A percentile compares a stretch with the other conserved stretches of the same genome.
These are phyloP conservation scores for Amphiura filiformis DNA, from an alignment of 35 echinoderm and acorn worm genomes.

Conservation along the genomic window DNA sequence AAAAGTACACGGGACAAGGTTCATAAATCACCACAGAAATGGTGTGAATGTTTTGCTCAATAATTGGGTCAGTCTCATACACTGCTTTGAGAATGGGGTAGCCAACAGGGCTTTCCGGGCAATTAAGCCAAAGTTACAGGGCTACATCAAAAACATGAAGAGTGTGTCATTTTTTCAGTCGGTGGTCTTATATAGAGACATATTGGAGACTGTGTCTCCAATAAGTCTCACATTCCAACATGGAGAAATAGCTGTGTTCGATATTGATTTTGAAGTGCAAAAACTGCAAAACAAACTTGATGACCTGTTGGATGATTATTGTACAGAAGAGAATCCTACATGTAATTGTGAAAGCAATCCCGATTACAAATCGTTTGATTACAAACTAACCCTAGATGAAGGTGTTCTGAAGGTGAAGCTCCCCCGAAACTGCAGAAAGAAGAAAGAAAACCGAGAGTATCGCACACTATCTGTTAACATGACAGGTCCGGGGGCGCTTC, in stretches of 20 bases:
- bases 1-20: constrained; percentile 55
- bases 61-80: constrained; percentile 49
- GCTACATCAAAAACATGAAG: constrained; percentile 54
- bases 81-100: constrained; percentile 54
- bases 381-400: too few relatives aligned
- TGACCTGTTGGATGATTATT: constrained; percentile 12
- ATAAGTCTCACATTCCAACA: constrained; percentile 58
- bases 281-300: constrained; percentile 17
- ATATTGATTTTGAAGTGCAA: constrained; percentile 45
- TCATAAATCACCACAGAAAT: constrained; percentile 62
- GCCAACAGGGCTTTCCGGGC: constrained; percentile 26
- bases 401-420: constrained; percentile 39
- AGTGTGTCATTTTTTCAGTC: constrained; percentile 31
- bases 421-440: too few relatives aligned
- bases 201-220: constrained; percentile 48
- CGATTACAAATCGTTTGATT: too few relatives aligned
- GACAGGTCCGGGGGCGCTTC: too few relatives aligned
- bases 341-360: not conserved
- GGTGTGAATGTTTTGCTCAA: constrained; percentile 42
- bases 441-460: too few relatives aligned
- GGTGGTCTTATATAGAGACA: constrained; percentile 18
- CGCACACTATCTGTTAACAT: too few relatives aligned
- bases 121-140: constrained; percentile 40
- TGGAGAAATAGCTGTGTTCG: constrained; percentile 33
- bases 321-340: not conserved